Percentiles rank a stretch among this genome's conserved stretches.
Evolutionary conservation across 2,888 invertebrate species (phyloP).

Genomic region (Osedax fenrisi): DNA sequence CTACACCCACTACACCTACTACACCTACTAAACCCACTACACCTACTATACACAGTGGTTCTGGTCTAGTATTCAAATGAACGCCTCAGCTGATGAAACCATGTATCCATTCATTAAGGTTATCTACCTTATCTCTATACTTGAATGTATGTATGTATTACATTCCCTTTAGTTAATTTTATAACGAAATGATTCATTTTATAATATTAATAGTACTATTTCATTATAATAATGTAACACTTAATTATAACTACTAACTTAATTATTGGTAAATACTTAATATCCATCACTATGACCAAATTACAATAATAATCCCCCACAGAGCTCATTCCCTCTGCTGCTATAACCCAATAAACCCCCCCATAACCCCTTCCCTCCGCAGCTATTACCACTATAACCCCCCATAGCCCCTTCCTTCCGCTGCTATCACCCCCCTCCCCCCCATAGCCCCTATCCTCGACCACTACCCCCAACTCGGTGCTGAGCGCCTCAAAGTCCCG

Average conservation of each 20-base stretch:
- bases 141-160: too few species aligned
- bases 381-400: neutral
- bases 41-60: conserved; percentile 61
- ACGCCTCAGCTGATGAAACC: conserved; percentile 77
- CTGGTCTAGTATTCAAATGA: conserved; percentile 93
- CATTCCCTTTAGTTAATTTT: too few species aligned
- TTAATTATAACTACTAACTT: too few species aligned
- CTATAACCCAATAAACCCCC: neutral
- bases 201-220: too few species aligned
- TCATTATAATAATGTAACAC: too few species aligned
- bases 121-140: too few species aligned
- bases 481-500: conserved; percentile 54
- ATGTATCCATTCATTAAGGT: conserved; percentile 63
- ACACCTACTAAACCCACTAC: too few species aligned
- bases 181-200: too few species aligned
- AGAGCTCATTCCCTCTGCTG: neutral
- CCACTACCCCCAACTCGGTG: conserved; percentile 34
- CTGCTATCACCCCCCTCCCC: neutral
- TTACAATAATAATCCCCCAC: neutral
- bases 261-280: too few species aligned
- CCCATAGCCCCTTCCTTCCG: neutral
- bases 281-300: neutral
- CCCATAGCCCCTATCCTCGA: neutral
- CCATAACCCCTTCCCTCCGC: neutral
- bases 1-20: too few species aligned